Evolutionary conservation across 2,797 vertebrate genomes (phyloP).

Genomic region (Acrossocheilus fasciatus): DNA sequence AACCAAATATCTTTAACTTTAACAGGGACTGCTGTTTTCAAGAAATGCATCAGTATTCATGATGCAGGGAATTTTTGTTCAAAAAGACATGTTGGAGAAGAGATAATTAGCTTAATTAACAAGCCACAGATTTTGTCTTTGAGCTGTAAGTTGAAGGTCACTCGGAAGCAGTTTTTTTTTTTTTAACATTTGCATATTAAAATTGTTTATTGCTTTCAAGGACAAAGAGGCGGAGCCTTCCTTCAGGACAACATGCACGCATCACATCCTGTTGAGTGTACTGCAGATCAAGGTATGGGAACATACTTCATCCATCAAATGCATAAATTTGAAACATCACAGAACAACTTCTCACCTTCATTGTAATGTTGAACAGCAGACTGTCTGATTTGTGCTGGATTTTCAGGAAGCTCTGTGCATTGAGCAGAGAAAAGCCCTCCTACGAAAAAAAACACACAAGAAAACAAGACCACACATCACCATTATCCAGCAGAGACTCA

Average conservation of each 20-base stretch:
- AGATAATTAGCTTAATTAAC: conserved; percentile 49
- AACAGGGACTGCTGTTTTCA: not conserved
- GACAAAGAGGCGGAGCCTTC: not conserved
- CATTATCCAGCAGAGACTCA: conserved; percentile 25
- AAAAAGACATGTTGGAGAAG: conserved; percentile 5
- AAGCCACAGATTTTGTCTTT: conserved; percentile 38
- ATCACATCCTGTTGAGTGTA: not conserved
- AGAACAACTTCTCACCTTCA: conserved; percentile 77
- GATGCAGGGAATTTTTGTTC: conserved; percentile 12
- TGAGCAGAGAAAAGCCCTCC: conserved; percentile 87
- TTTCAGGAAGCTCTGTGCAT: conserved; percentile 81
- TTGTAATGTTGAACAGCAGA: conserved; percentile 83
- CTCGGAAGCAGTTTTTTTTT: conserved; percentile 13
- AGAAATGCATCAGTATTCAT: conserved; percentile 37
- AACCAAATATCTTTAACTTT: not conserved
- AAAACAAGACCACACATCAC: conserved; percentile 56
- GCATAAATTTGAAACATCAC: not conserved
- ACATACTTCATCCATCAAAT: not conserved
- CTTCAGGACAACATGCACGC: not conserved
- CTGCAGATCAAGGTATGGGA: not conserved
- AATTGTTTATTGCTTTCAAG: conserved; percentile 32
- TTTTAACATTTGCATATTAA: conserved; percentile 40
- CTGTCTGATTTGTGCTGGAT: conserved; percentile 84
- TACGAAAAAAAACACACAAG: conserved; percentile 69
- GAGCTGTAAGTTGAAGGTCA: conserved; percentile 48